Evolutionary conservation across 2,113 vertebrate genomes (phyloP).

Genomic region (Trochalopteron elliotii): DNA sequence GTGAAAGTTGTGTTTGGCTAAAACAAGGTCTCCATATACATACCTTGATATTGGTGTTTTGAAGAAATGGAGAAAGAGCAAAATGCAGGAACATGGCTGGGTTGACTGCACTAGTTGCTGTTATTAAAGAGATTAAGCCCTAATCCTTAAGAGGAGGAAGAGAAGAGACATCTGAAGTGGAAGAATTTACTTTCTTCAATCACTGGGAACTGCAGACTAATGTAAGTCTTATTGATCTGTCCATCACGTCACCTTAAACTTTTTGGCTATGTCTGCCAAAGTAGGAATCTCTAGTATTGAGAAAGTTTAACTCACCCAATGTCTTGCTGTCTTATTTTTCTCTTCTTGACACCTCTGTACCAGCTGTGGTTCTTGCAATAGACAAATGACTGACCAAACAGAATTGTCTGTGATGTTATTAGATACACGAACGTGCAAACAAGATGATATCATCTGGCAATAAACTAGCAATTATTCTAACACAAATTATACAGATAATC

Average conservation of each 20-base stretch:
- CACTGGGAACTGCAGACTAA: not conserved
- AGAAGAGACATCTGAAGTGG: not conserved
- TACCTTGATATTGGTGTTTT: not conserved
- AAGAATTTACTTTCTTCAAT: not conserved
- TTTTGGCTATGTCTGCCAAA: not conserved
- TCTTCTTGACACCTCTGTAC: not conserved
- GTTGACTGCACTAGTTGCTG: not conserved
- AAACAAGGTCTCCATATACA: not conserved
- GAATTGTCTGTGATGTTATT: not conserved
- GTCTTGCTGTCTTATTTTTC: not conserved
- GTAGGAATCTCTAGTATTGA: not conserved
- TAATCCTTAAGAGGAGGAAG: not conserved
- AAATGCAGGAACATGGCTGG: not conserved
- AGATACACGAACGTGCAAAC: not conserved
- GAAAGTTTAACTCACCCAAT: not conserved
- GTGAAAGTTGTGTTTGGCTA: not conserved
- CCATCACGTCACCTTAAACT: not conserved
- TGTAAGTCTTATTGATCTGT: not conserved
- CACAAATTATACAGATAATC: fast-evolving
- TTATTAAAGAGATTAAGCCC: not conserved
- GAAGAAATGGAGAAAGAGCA: not conserved
- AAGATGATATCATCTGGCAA: not conserved
- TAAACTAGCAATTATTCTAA: not conserved
- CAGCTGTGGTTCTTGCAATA: not conserved
- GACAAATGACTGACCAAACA: not conserved